These are phyloP conservation scores for Dasyornis broadbenti DNA, from an alignment of 2,113 vertebrate species.

Conservation along the genomic window DNA sequence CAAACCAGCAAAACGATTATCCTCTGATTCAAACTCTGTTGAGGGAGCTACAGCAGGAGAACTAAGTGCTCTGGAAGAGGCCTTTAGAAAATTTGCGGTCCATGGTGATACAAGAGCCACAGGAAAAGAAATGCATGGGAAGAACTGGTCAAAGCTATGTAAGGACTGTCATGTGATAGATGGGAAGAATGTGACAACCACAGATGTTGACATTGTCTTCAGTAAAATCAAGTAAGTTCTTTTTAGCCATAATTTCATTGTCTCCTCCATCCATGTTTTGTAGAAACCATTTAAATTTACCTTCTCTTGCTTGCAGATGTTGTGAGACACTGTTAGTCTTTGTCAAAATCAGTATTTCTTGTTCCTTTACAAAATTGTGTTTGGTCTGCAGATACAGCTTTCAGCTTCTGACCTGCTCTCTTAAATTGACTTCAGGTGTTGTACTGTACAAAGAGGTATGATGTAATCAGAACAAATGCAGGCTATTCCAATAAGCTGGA, in stretches of 20 bases:
- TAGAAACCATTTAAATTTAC: background rate
- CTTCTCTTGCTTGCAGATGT: background rate
- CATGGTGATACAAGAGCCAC: constrained; percentile 91
- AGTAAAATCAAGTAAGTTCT: constrained; percentile 93
- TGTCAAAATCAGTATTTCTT: background rate
- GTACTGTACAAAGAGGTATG: background rate
- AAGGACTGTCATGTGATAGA: constrained; percentile 93
- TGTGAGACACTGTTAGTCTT: background rate
- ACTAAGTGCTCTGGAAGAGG: constrained; percentile 87
- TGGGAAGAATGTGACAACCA: constrained; percentile 87
- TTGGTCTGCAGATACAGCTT: background rate
- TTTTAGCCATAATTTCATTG: background rate
- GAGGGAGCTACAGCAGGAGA: constrained; percentile 81
- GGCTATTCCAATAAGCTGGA: background rate
- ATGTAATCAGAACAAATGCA: background rate
- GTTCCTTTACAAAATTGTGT: background rate
- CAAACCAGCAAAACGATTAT: constrained; percentile 67
- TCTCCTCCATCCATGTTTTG: background rate
- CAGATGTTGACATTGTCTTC: constrained; percentile 97
- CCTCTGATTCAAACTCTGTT: constrained; percentile 75
- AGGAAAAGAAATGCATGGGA: constrained; percentile 92
- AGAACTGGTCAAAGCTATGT: constrained; percentile 97
- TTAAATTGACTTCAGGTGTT: background rate
- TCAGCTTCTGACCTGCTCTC: background rate
- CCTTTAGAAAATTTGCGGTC: constrained; percentile 89